Evolutionary conservation across 2,113 vertebrate genomes (phyloP).

Genomic region (Atlantisia rogersi): DNA sequence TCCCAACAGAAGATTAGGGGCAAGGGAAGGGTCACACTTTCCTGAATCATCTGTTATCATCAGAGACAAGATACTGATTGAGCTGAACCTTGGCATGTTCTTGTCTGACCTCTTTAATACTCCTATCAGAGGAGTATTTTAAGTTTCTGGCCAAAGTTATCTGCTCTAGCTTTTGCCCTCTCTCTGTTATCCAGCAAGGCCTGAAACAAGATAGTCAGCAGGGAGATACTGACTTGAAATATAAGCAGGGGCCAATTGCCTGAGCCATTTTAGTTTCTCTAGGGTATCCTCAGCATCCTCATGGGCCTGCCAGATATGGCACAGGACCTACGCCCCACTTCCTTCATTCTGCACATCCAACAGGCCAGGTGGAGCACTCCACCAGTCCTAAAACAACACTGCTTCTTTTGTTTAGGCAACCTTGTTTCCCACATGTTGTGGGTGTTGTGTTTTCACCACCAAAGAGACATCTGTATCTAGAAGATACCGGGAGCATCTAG

Average conservation of each 20-base stretch:
- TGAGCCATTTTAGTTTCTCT: background rate
- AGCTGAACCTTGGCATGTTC: slow-evolving; percentile 25
- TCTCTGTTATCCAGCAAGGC: background rate
- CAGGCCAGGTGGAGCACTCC: background rate
- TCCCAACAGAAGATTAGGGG: slow-evolving; percentile 34
- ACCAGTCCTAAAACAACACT: background rate
- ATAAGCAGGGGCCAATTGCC: background rate
- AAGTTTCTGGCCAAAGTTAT: background rate
- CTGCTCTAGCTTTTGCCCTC: background rate
- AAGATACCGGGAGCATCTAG: background rate
- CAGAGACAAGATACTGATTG: slow-evolving; percentile 29
- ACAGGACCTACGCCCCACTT: background rate
- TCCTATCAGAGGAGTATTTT: slow-evolving; percentile 23
- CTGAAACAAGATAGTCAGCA: background rate
- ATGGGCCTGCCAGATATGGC: background rate
- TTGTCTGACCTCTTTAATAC: slow-evolving; percentile 28
- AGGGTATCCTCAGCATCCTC: background rate
- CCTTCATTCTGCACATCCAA: background rate
- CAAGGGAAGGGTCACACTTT: slow-evolving; percentile 40
- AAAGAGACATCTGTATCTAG: background rate
- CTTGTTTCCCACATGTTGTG: background rate
- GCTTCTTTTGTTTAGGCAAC: background rate
- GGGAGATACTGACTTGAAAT: background rate
- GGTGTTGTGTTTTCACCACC: background rate
- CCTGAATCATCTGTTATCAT: slow-evolving; percentile 28